Percentiles rank a stretch among this genome's conserved stretches.
These are phyloP conservation scores for Sebastes miniatus DNA, from an alignment of 2,797 vertebrate species.

Conservation along the genomic window DNA sequence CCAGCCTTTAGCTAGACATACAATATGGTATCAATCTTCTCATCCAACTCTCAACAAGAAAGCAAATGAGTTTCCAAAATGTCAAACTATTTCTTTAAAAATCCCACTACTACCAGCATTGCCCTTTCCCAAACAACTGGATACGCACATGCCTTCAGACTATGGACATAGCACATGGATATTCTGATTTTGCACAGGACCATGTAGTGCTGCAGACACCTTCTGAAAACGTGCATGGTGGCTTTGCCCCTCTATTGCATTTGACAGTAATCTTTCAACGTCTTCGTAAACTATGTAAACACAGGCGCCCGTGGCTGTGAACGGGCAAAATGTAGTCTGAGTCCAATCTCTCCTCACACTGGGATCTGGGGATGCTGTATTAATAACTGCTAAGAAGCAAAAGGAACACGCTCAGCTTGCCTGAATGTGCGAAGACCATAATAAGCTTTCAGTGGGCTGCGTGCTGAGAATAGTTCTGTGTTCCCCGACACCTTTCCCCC, in stretches of 20 bases:
- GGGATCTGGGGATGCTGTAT: conserved; percentile 34
- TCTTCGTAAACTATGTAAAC: conserved; percentile 78
- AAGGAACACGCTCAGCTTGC: not conserved
- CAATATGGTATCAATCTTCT: not conserved
- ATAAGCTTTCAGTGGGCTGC: conserved; percentile 32
- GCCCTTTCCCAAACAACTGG: conserved; percentile 27
- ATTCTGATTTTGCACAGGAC: conserved; percentile 61
- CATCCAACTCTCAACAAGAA: not conserved
- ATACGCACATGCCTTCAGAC: conserved; percentile 41
- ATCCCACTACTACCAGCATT: conserved; percentile 33
- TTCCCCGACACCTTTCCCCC: conserved; percentile 54
- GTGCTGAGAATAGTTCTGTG: conserved; percentile 41
- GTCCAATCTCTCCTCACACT: conserved; percentile 61
- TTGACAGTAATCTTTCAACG: conserved; percentile 77
- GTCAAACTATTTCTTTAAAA: not conserved
- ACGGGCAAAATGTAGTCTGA: conserved; percentile 36
- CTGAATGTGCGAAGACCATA: conserved; percentile 44
- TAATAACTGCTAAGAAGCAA: conserved; percentile 42
- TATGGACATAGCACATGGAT: conserved; percentile 3
- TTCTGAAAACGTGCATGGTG: conserved; percentile 55
- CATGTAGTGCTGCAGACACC: conserved; percentile 41
- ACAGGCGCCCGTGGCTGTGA: conserved; percentile 39
- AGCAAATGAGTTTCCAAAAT: not conserved
- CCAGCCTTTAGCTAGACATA: no score
- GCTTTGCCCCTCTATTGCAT: conserved; percentile 58